Evolutionary conservation across 1,140 invertebrate species (phyloP).

Genomic region (Aleiodes sp.): DNA sequence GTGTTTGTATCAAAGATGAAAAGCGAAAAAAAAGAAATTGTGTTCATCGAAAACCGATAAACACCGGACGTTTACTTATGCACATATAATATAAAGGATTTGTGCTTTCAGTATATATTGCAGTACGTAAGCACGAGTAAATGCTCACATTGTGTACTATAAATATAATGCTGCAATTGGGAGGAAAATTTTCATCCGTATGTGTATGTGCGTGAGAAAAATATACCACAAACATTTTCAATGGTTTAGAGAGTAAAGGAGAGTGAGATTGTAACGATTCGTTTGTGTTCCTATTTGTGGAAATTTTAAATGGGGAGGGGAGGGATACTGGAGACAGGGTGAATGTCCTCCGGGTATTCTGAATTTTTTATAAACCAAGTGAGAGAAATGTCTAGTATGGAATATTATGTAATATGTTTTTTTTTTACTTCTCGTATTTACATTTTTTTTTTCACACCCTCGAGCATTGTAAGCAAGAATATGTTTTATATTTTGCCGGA

Average conservation of each 20-base stretch:
- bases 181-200: no score
- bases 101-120: no score
- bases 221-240: neutral
- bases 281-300: neutral
- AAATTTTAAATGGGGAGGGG: neutral
- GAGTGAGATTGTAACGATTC: neutral
- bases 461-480: no score
- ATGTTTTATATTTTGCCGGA: no score
- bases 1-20: neutral
- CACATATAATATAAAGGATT: neutral
- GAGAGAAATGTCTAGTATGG: neutral
- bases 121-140: no score
- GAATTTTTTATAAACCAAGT: neutral
- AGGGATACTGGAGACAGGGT: neutral
- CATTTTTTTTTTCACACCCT: no score
- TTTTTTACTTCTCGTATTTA: neutral
- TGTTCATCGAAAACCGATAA: neutral
- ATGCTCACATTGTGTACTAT: neutral
- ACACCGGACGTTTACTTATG: neutral
- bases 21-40: neutral
- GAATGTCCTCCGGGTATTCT: neutral
- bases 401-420: neutral
- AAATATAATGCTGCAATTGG: neutral
- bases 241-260: neutral
- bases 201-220: neutral